phyloP scores from a whole-genome alignment of 2,113 vertebrate species.

The Myanophis thanlyinensis region DNA sequence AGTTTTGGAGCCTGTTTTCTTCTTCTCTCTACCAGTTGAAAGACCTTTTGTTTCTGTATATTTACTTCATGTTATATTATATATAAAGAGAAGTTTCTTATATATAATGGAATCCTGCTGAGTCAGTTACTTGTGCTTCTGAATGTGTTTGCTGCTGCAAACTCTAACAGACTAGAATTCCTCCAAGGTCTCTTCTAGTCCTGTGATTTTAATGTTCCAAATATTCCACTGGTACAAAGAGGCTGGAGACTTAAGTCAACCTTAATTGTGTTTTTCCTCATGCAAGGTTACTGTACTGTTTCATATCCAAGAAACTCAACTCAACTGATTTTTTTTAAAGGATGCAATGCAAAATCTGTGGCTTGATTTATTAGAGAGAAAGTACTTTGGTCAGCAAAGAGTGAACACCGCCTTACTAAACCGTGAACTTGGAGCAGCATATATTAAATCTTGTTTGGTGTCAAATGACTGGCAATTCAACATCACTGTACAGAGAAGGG shows the following conservation, averaged over 20 bases:
- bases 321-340: neutral
- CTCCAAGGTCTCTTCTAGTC: neutral
- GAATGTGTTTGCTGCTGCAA: no score
- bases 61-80: no score
- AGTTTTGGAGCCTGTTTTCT: no score
- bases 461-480: neutral
- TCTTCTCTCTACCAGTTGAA: no score
- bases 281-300: neutral
- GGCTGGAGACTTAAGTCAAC: neutral
- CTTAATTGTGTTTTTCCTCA: neutral
- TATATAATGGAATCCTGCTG: no score
- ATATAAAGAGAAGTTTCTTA: no score
- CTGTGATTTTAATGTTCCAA: neutral
- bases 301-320: neutral
- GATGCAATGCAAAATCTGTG: neutral
- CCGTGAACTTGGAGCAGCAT: neutral
- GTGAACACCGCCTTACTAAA: neutral
- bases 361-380: neutral
- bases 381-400: neutral
- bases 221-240: neutral
- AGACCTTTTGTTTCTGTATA: no score
- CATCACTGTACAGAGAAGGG: neutral
- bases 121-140: no score
- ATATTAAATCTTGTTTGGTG: neutral
- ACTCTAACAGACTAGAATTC: no score